Conservation (phyloP, 2,113 vertebrate genomes). For the Anser cygnoides region DNA sequence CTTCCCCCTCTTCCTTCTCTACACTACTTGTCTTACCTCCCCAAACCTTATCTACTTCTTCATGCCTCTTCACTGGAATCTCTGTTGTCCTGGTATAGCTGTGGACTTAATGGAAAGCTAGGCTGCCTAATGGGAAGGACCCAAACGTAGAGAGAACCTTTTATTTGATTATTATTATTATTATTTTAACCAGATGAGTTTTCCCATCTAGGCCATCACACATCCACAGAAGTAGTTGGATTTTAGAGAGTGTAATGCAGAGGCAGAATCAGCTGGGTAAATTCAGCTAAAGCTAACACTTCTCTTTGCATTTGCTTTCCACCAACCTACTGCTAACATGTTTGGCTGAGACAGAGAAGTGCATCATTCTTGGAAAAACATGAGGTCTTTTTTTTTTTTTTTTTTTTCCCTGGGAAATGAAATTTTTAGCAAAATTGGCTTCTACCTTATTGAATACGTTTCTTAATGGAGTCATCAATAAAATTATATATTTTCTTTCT, state of each 20-base stretch:
- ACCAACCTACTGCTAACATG: background rate
- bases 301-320: background rate
- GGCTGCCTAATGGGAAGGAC: background rate
- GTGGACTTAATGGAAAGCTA: background rate
- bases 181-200: background rate
- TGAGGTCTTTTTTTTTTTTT: background rate
- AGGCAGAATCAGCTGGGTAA: background rate
- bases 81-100: background rate
- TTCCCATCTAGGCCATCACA: background rate
- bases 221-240: background rate
- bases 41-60: background rate
- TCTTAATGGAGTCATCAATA: background rate
- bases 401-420: background rate
- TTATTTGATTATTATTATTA: background rate
- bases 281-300: background rate
- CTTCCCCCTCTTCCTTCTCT: background rate
- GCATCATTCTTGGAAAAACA: background rate
- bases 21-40: background rate
- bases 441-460: background rate
- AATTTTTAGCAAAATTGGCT: background rate
- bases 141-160: background rate
- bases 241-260: background rate
- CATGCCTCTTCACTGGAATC: accelerated
- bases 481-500: background rate
- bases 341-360: background rate